phyloP scores from a whole-genome alignment of 2,888 invertebrate genomes.

The Deilephila elpenor region DNA sequence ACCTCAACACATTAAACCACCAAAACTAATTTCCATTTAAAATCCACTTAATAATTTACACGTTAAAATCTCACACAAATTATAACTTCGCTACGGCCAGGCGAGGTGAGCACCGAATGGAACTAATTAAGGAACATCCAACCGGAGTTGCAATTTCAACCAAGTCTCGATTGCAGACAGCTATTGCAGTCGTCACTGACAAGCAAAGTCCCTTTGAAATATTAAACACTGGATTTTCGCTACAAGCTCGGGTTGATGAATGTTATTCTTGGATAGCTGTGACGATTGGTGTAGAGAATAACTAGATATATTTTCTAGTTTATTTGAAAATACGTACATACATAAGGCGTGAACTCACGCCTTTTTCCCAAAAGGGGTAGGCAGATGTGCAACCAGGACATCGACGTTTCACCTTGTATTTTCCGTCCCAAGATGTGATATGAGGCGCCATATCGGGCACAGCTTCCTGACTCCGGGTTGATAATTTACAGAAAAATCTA shows the following conservation, averaged over 20 bases:
- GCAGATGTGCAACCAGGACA: too few relatives aligned
- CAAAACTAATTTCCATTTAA: background rate
- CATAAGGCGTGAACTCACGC: too few relatives aligned
- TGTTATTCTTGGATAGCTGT: background rate
- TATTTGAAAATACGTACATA: background rate
- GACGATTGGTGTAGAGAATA: background rate
- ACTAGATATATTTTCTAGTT: background rate
- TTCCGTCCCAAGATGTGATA: too few relatives aligned
- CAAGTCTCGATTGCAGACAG: conserved; percentile 13
- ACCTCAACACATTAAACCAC: too few relatives aligned
- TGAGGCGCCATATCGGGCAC: too few relatives aligned
- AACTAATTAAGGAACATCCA: conserved; percentile 43
- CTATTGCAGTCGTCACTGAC: conserved; percentile 19
- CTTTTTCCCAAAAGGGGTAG: too few relatives aligned
- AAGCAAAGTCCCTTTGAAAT: conserved; percentile 4
- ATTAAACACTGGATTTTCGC: background rate
- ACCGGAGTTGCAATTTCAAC: conserved; percentile 42
- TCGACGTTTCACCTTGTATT: too few relatives aligned
- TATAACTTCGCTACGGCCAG: background rate
- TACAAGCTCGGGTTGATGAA: background rate
- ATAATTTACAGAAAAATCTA: too few relatives aligned
- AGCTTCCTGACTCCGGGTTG: too few relatives aligned
- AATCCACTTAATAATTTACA: background rate
- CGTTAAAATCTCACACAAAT: background rate
- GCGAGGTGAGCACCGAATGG: background rate